Evolutionary conservation across 2,113 vertebrate species (phyloP).

Genomic region (Pyxicephalus adspersus): DNA sequence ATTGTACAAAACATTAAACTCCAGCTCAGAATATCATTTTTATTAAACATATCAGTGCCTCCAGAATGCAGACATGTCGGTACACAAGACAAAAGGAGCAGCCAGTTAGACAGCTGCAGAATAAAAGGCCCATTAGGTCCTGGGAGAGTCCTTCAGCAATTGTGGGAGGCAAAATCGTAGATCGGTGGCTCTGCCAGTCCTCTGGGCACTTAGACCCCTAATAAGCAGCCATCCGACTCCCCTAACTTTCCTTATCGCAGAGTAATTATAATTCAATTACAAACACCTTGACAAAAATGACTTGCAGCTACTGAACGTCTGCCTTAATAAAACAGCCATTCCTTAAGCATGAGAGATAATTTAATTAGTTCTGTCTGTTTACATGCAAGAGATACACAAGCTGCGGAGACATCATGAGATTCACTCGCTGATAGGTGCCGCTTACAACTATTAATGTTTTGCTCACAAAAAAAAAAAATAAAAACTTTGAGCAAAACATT

Average conservation of each 20-base stretch:
- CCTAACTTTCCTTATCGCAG: constrained; percentile 13
- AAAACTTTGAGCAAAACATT: too few relatives aligned
- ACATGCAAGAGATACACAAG: background rate
- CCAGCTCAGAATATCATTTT: too few relatives aligned
- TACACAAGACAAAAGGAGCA: background rate
- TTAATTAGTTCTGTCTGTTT: constrained; percentile 11
- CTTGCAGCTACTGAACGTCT: background rate
- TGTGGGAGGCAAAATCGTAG: background rate
- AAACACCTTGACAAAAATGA: background rate
- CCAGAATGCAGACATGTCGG: background rate
- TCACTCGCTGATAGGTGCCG: too few relatives aligned
- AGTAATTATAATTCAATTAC: constrained; percentile 40
- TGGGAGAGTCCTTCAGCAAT: constrained; percentile 27
- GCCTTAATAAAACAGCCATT: background rate
- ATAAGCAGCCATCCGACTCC: background rate
- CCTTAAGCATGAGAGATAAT: background rate
- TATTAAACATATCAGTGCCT: background rate
- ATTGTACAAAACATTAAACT: too few relatives aligned
- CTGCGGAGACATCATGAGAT: background rate
- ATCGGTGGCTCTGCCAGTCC: background rate
- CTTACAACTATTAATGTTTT: too few relatives aligned
- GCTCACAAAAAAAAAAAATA: too few relatives aligned
- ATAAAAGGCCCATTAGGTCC: constrained; percentile 21
- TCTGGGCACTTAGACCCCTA: background rate
- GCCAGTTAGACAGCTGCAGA: constrained; percentile 26